Evolutionary conservation across 2,113 vertebrate species (phyloP), one percentile per base, ranked within the genome.

Genomic region (Channa argus): DNA sequence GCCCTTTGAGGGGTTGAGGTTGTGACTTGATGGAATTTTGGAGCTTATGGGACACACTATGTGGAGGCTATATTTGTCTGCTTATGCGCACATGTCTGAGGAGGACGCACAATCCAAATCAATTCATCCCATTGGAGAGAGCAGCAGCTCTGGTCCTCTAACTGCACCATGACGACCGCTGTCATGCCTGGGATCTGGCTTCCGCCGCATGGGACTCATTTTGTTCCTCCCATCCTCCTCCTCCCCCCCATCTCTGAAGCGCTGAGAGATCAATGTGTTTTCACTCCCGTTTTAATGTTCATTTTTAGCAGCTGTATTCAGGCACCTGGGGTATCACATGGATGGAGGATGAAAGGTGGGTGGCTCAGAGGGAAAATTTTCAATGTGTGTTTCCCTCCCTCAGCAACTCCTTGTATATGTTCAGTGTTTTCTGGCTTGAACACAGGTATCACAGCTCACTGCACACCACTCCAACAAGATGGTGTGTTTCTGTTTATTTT

Each of bases 121-220:
- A 71, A 64, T 86, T 68, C 51, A 53, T 81, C 70, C 51, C 50
- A 58, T 58, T 36, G 72, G 77, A 80, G 54, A 65, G 63, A 38
- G 76, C 63, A 55, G 78, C 82, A 77, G 65, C 66, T 58, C 71
- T 47, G 80, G 75, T 61, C 50, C 63, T 67, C 63, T 63, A 36
- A 62, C 79, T 63, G 77, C 86, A 69, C 85, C 85, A 85, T 89
- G 88, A 67, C 84, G 71, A 89, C 89, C 13, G 54, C 79, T 81
- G 80, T 74, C 90, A 83, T 41, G 63, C 71, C 79, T 74, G 80
- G 80, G 86, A 85, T 81, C 67, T 15, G 62, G 62, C 79, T 74
- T 45, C 78, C 2, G 55, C 83, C 70, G 5, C 74, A 33, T 58
- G 76, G 82, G 87, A 84, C 68, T 84, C 77, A 69, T 85, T 90